Evolutionary conservation across 2,888 invertebrate species (phyloP), one percentile per base, ranked within the genome.

Genomic region (Plagodis pulveraria): DNA sequence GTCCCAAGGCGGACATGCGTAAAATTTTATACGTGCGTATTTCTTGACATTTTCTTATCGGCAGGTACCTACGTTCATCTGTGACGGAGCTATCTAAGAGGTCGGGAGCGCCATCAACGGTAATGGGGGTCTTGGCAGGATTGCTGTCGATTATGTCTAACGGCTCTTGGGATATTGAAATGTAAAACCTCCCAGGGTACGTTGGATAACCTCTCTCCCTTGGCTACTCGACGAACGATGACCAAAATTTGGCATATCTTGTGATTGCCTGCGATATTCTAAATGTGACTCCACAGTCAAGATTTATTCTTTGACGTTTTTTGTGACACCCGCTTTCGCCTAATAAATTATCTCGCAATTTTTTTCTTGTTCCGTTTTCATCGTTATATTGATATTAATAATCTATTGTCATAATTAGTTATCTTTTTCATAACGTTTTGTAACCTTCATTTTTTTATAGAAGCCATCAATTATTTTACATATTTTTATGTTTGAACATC

Each of bases 91-190:
- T 77, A 66, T 68, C 66, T 62, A 54, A 57, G 64, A 68, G 64
- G 82, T 79, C 78, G 78, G 73, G 68, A 63, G 61, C 62, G 77
- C 83, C 80, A 87, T 88, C 86, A 84, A 71, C 76, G 70, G 83
- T 88, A 89, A 89, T 88, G 82, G 87, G 71, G 87, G 84, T 83
- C 84, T 78, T 76, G 77, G 74, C 77, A 78, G 81, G 82, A 86
- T 83, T 81, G 82, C 80, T 80, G 74, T 76, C 87, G 87, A 89
- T 89, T 89, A 89, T 79, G 74, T 76, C 74, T 85, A 87, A 87
- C 86, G 77, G 78, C 81, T 75, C 72, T 70, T 66, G 79, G 81
- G 76, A 81, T 85, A 86, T 87, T 84, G 83, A 87, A 82, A 84
- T 81, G 80, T 77, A 71, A 49, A 60, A 62, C 47, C 60, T 53